Evolutionary conservation across 2,888 invertebrate genomes (phyloP), one percentile per base, ranked within the genome.

Genomic region (Oeneis ivallda): DNA sequence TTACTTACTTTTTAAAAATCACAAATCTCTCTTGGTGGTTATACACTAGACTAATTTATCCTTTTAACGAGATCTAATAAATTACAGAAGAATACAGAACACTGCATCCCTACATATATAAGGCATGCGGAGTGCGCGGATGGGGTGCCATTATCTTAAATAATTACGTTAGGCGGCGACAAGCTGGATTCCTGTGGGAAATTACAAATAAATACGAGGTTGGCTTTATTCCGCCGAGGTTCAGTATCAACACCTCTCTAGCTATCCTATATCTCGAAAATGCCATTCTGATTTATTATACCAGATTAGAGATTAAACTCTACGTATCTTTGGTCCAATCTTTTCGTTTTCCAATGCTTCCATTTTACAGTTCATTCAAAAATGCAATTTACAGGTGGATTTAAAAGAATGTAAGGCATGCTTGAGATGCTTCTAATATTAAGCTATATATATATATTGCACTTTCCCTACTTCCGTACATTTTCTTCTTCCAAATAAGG

Each of bases 151-250:
- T 82, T 80, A 80, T 73, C 77, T 75, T 79, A 79, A 85, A 85
- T 86, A 84, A 86, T 84, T 81, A 78, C 72, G 73, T 76, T 71
- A 74, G 71, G 70, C 68, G 71, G 75, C 71, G 71, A 67, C 76
- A 71, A 76, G 71, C 71, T 59, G 37, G 39, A 39, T 65, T 73
- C 85, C 79, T 75, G 19, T 59, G 86, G 86, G 86, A 86, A 86
- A 86, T 86, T 78, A 83, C 72, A 17, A 17, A 37, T 60, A 72
- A 74, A 74, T 71, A 72, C 64, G 63, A 53, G 59, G 56, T 58
- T 62, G 53, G 37, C 58, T 49, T 64, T 60, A 65, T 61, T 45
- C 37, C 62, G n/a, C 54, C 26, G 45, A 62, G 52, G 65, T 63
- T 68, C 66, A 65, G 61, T 67, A 54, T 45, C 57, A 50, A 47